Percentiles rank a stretch among this genome's conserved stretches.
Conservation (phyloP, 2,797 vertebrate species). For the Hippoglossus hippoglossus region DNA sequence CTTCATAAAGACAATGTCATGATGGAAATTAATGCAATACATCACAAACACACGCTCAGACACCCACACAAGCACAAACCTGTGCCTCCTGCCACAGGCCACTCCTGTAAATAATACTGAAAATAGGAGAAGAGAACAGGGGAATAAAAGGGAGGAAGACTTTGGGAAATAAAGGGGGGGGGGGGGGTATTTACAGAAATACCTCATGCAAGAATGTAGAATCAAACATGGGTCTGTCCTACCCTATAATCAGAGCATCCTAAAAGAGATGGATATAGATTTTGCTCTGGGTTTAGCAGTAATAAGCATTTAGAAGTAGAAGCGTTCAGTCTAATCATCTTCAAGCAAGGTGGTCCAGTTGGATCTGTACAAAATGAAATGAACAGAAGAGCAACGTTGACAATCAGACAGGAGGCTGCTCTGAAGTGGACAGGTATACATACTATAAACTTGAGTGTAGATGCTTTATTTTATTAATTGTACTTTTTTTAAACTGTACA, state of each 20-base stretch:
- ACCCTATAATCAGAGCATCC: conserved; percentile 21
- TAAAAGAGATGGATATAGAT: conserved; percentile 34
- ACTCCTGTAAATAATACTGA: conserved; percentile 71
- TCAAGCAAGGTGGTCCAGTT: conserved; percentile 7
- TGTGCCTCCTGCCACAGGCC: conserved; percentile 47
- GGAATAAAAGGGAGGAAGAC: conserved; percentile 30
- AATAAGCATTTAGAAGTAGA: no score
- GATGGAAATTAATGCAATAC: conserved; percentile 88
- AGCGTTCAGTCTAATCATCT: no score
- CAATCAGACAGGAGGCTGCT: not conserved
- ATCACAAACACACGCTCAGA: conserved; percentile 76
- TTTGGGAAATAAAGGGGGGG: conserved; percentile 32
- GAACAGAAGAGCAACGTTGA: not conserved
- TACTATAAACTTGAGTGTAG: not conserved
- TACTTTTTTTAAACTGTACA: not conserved
- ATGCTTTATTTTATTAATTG: no score
- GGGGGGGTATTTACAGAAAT: conserved; percentile 35
- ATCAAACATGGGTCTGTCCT: conserved; percentile 36
- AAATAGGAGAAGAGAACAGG: conserved; percentile 44
- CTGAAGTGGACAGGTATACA: not conserved
- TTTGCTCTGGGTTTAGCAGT: conserved; percentile 1
- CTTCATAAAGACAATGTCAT: conserved; percentile 86
- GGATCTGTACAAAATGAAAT: not conserved
- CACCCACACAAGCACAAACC: conserved; percentile 43
- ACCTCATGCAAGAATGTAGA: conserved; percentile 24